Evolutionary conservation across 2,797 vertebrate genomes (phyloP).

Genomic region (Anas capensis): DNA sequence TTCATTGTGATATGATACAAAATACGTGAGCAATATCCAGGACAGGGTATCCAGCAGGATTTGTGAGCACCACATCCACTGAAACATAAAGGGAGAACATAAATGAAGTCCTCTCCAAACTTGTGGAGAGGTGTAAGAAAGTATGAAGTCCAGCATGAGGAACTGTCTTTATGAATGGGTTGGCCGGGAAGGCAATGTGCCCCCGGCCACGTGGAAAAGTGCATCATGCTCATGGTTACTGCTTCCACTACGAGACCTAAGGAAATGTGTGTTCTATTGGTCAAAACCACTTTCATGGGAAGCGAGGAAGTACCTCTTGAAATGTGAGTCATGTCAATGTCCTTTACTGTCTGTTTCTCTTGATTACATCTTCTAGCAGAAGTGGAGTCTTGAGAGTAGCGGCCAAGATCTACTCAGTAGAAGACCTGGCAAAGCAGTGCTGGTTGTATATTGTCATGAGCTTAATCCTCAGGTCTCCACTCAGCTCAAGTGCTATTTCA

Average conservation of each 20-base stretch:
- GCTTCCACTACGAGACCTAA: not conserved
- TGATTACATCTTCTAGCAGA: not conserved
- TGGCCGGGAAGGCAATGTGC: not conserved
- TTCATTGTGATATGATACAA: not conserved
- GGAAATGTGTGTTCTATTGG: not conserved
- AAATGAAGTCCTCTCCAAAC: not conserved
- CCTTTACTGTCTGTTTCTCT: not conserved
- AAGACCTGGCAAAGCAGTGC: not conserved
- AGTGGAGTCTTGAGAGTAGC: not conserved
- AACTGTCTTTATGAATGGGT: not conserved
- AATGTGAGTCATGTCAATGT: not conserved
- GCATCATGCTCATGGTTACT: fast-evolving
- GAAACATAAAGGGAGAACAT: not conserved
- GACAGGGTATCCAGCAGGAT: not conserved
- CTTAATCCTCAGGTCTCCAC: slow-evolving; percentile 8
- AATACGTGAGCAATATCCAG: fast-evolving
- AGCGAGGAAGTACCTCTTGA: not conserved
- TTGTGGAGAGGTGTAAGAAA: not conserved
- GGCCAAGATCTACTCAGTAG: not conserved
- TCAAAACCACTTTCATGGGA: not conserved
- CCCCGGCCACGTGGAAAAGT: not conserved
- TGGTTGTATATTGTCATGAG: not conserved
- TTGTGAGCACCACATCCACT: fast-evolving
- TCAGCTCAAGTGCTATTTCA: slow-evolving; percentile 6
- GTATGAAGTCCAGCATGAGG: not conserved